Evolutionary conservation across 2,888 invertebrate genomes (phyloP), one percentile per base, ranked within the genome.

Genomic region (Octodonta nipae): DNA sequence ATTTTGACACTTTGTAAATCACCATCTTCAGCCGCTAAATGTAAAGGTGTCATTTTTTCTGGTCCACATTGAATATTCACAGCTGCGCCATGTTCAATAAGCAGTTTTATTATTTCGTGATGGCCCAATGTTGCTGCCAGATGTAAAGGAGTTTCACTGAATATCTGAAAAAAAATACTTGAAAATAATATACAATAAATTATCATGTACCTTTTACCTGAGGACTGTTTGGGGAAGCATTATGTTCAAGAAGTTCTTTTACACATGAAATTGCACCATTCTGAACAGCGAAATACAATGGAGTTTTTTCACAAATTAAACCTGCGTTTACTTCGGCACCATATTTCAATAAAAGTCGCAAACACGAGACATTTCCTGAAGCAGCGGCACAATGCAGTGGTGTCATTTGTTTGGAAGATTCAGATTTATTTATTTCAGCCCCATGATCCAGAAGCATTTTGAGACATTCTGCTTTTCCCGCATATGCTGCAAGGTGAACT

Each of bases 21-120:
- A 4, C 87, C 86, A 47, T 88, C 87, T 52, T 87, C 86, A 0
- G 88, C 84, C 4, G 89, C 86, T 45, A 89, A 63, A 63, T 91
- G 89, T 15, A 92, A 59, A 2, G 89, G 82, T 0, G 89, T 87
- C 31, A 80, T 73, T 49, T 76, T 71, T 13, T 74, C 73, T 2
- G 67, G 54, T 0, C 84, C 83, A 41, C 75, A 67, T 39, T 81
- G 79, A 1, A 83, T 80, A 30, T 57, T 54, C 1, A 82, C 79
- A 49, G 86, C 85, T 1, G 87, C 85, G 13, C 87, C 86, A 45
- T 80, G 71, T 34, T 71, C 73, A 36, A 87, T 64, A 13, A 91
- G 66, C 40, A 89, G 63, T 55, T 75, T 71, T 20, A 82, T 71
- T 55, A 77, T 83, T 25, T 68, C 66, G 1, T 71, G 66, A 20